Conservation (phyloP, 2,888 invertebrate species). For the Drosophila flavopinicola region DNA sequence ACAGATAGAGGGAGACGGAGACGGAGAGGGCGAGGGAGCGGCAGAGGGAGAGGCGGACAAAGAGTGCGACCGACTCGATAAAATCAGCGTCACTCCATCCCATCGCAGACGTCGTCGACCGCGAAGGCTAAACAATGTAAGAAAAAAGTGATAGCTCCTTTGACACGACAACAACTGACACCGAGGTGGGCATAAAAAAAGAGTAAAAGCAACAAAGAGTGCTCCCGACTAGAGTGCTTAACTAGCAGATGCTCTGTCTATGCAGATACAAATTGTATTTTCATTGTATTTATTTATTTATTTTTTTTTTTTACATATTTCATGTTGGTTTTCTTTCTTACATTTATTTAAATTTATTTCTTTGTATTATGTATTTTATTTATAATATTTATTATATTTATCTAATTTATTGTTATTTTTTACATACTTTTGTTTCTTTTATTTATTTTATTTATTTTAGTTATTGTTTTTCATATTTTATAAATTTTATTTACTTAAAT, state of each 20-base stretch:
- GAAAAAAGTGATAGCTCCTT: conserved; percentile 16
- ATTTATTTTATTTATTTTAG: too few relatives aligned
- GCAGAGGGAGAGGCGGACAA: neutral
- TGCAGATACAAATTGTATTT: too few relatives aligned
- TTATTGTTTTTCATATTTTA: too few relatives aligned
- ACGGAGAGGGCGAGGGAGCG: neutral
- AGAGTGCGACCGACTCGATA: neutral
- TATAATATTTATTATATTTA: too few relatives aligned
- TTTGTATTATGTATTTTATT: too few relatives aligned
- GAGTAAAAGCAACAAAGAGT: neutral
- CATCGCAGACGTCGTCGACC: conserved; percentile 1
- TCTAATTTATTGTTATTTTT: too few relatives aligned
- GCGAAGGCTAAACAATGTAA: conserved; percentile 14
- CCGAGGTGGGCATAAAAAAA: conserved; percentile 13
- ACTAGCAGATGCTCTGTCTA: neutral
- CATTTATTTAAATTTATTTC: too few relatives aligned
- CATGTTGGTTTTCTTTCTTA: too few relatives aligned
- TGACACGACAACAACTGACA: conserved; percentile 21
- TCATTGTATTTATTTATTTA: neutral
- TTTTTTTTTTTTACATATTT: too few relatives aligned
- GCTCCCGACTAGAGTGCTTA: neutral
- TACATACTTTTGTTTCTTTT: too few relatives aligned
- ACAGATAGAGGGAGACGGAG: too few relatives aligned
- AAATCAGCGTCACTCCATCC: conserved; percentile 15
- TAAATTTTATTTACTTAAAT: too few relatives aligned